These are phyloP conservation scores for Crax fasciolata DNA, from an alignment of 2,797 vertebrate species.

Conservation along the genomic window DNA sequence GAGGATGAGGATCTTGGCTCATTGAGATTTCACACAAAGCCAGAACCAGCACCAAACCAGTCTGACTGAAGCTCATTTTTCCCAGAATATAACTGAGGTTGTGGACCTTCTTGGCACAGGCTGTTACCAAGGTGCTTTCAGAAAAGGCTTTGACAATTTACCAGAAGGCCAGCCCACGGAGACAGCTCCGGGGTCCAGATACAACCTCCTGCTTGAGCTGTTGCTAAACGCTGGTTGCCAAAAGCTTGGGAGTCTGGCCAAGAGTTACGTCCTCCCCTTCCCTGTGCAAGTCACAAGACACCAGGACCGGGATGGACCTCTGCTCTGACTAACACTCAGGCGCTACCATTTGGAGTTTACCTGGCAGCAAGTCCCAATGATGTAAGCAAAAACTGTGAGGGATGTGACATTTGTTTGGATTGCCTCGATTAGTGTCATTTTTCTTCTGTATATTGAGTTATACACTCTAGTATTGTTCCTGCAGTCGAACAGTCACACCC, in stretches of 20 bases:
- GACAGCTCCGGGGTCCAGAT: not conserved
- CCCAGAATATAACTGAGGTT: not conserved
- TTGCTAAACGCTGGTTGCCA: not conserved
- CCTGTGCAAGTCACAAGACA: constrained; percentile 16
- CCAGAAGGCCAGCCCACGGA: not conserved
- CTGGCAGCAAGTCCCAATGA: constrained; percentile 5
- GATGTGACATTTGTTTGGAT: constrained; percentile 19
- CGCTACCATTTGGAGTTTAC: not conserved
- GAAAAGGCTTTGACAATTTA: not conserved
- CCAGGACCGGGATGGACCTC: not conserved
- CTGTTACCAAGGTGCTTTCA: not conserved
- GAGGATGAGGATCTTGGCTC: not conserved
- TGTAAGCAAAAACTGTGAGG: not conserved
- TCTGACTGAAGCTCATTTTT: not conserved
- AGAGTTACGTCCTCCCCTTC: not conserved
- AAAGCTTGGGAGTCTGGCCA: not conserved
- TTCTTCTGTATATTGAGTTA: constrained; percentile 1
- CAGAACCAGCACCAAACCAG: not conserved
- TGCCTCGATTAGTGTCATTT: not conserved
- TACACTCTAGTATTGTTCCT: constrained; percentile 18
- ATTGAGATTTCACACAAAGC: not conserved
- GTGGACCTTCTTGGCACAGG: not conserved
- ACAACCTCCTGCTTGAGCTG: not conserved
- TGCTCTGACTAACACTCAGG: constrained; percentile 32
- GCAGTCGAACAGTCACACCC: constrained; percentile 15